These are phyloP conservation scores for Colius striatus DNA, from an alignment of 2,113 vertebrate species.

Conservation along the genomic window DNA sequence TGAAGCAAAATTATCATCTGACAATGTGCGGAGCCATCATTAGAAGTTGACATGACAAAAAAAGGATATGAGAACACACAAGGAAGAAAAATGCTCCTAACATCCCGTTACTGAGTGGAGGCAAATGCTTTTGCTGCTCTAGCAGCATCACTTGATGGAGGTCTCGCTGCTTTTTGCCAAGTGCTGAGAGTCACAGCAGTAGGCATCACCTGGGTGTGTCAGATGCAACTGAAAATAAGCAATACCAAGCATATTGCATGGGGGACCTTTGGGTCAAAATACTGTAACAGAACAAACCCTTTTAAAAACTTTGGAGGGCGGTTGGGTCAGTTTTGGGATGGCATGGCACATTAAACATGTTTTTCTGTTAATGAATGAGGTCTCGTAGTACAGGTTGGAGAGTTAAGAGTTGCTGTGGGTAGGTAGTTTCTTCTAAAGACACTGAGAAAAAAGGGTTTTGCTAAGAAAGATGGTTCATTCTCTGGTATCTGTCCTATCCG, in stretches of 20 bases:
- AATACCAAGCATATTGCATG: not conserved
- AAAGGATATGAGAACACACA: accelerated
- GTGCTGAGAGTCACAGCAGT: not conserved
- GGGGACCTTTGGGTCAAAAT: not conserved
- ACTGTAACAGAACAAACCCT: not conserved
- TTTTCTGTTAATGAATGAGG: not conserved
- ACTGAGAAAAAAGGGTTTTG: not conserved
- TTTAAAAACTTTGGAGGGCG: not conserved
- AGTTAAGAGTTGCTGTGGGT: not conserved
- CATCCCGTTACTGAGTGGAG: not conserved
- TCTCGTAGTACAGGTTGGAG: not conserved
- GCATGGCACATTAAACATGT: accelerated
- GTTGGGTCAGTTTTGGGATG: not conserved
- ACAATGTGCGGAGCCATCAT: accelerated
- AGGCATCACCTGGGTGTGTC: accelerated
- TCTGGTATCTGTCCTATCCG: not conserved
- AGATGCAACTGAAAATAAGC: not conserved
- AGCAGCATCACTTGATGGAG: accelerated
- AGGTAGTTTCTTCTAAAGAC: not conserved
- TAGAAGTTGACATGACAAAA: not conserved
- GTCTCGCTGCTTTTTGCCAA: not conserved
- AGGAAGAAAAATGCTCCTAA: not conserved
- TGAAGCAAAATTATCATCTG: not conserved
- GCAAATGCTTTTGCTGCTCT: not conserved
- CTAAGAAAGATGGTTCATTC: not conserved